phyloP scores from a whole-genome alignment of 2,797 vertebrate species.

The Danio jaintianensis region DNA sequence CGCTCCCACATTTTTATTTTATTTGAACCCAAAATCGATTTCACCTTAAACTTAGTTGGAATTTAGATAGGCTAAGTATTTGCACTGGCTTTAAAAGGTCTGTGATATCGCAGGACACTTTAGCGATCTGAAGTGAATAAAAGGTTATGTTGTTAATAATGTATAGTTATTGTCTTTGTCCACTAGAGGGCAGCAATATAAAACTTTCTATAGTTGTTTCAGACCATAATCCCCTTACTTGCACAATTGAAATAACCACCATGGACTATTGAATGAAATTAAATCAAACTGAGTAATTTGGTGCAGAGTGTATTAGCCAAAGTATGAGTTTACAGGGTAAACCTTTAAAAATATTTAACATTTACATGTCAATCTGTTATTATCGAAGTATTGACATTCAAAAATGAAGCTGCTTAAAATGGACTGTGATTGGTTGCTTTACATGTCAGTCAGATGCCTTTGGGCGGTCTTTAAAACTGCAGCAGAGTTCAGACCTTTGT shows the following conservation, averaged over 20 bases:
- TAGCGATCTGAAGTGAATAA: background rate
- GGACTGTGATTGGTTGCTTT: no score
- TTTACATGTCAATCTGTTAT: no score
- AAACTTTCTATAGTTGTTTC: background rate
- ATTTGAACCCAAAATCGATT: background rate
- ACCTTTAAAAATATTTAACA: no score
- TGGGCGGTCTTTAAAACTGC: no score
- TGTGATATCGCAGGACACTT: background rate
- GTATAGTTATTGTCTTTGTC: background rate
- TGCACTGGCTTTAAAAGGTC: no score
- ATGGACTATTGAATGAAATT: no score
- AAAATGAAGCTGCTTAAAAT: no score
- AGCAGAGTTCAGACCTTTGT: no score
- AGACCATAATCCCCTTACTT: background rate
- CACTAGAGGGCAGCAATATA: slow-evolving; percentile 54
- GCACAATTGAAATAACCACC: background rate
- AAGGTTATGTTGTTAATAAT: background rate
- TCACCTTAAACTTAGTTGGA: background rate
- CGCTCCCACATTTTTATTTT: background rate
- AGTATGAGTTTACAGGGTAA: no score
- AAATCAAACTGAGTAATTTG: background rate
- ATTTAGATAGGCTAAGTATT: no score
- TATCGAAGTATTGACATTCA: no score
- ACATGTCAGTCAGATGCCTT: no score
- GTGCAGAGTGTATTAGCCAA: background rate